phyloP scores from a whole-genome alignment of 1,140 invertebrate genomes.

The Hycleus phaleratus region DNA sequence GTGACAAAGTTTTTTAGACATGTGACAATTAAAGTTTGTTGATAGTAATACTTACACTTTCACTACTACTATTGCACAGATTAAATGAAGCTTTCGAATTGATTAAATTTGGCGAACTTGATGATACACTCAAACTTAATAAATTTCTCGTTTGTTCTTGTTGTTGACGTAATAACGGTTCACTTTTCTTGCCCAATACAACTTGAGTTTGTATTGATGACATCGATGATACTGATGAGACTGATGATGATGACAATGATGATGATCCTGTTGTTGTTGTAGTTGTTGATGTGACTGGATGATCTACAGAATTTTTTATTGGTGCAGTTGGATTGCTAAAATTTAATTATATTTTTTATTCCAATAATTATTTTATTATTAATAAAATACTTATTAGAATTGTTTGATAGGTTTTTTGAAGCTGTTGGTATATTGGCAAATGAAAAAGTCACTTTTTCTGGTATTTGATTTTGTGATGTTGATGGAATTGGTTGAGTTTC shows the following conservation, averaged over 20 bases:
- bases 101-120: conserved; percentile 40
- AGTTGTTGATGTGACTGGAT: too few species aligned
- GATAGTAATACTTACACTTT: conserved; percentile 26
- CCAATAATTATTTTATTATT: neutral
- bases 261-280: neutral
- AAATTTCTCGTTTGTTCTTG: conserved; percentile 26
- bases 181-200: conserved; percentile 6
- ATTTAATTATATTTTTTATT: neutral
- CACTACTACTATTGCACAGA: conserved; percentile 44
- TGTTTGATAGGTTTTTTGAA: conserved; percentile 1
- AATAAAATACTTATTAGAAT: neutral
- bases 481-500: conserved; percentile 8
- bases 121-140: conserved; percentile 29
- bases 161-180: neutral
- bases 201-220: conserved; percentile 22
- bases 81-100: conserved; percentile 35
- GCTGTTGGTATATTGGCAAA: neutral
- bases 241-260: neutral
- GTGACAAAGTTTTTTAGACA: neutral
- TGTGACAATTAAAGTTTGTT: neutral
- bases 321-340: neutral
- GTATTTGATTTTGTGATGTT: conserved; percentile 21
- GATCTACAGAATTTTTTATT: neutral
- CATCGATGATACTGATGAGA: conserved; percentile 3
- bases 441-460: conserved; percentile 23